Evolutionary conservation across 2,113 vertebrate species (phyloP), one percentile per base, ranked within the genome.

Genomic region (Aspiorhynchus laticeps): DNA sequence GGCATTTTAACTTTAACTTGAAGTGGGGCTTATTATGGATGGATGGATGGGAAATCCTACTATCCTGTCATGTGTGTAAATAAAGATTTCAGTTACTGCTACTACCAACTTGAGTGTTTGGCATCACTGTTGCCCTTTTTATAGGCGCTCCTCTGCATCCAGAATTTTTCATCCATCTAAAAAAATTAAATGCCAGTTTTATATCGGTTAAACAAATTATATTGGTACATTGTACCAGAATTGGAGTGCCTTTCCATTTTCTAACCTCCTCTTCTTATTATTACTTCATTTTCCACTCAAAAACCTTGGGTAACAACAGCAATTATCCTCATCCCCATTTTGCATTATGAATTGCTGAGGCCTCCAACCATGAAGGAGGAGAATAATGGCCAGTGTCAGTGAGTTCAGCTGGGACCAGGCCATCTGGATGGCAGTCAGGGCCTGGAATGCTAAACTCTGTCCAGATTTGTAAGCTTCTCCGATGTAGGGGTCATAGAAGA

Each of bases 311-410:
- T 77, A 71, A 86, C 63, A 43, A 75, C 65, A 82, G 63, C 83
- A 87, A 89, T 88, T 86, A 90, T 90, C 76, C 78, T 81, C 9
- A 84, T 53, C 75, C 78, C 76, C 33, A 84, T 86, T 78, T 88
- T 80, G 71, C 67, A 86, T 80, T 89, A 80, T 89, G 75, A 87
- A 84, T 78, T 71, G 85, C 53, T 48, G 63, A 88, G 31, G 85
- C 85, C 76, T 86, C 61, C 85, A 84, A 91, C 79, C 87, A 86
- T 83, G 69, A 83, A 84, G 48, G 79, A 76, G 41, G 65, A 79
- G 81, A 88, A 85, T 87, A 88, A 83, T 88, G 83, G 85, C 48
- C 75, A 85, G 88, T 88, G 88, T 88, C 85, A 89, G 51, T 69
- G 43, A 6, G 75, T 77, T 87, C 85, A 84, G 46, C 67, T 84